Evolutionary conservation across 2,888 invertebrate species (phyloP), one percentile per base, ranked within the genome.

Genomic region (Heliconius charithonia): DNA sequence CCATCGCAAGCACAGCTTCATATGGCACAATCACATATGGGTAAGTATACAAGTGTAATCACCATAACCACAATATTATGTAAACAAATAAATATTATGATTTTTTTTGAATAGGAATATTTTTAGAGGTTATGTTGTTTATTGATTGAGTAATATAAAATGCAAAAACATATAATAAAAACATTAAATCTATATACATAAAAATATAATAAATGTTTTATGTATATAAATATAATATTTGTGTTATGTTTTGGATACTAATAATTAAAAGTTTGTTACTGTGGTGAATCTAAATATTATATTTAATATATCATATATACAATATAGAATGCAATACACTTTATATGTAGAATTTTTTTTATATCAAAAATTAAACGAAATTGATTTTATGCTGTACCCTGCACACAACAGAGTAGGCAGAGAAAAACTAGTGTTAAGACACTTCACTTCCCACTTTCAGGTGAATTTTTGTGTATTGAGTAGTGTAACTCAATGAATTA

Each of bases 1-100:
- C 92, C 92, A 2, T 88, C 90, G 19, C 94, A 92, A 82, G 88
- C 93, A 3, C 94, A 94, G 81, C 83, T 95, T 77, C 94, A 95
- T 82, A 94, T 95, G 93, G 90, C 93, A 76, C 94, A 94, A 82
- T 89, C 93, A 75, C 95, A 95, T 86, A 94, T 94, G 95, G 92
- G 95, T 94, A 76, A 81, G 82, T 29, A 63, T 32, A 76, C 59
- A 72, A 70, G 25, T 71, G 0, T 63, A 27, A 16, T 63, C 0
- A 27, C 10, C 25, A 56, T 56, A 37, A 9, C 37, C 9, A 37
- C 29, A 13, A 62, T 74, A 74, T 74, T 74, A 67, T 67, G 71
- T 72, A 72, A 72, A 72, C 71, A 74, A 45, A 67, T 69, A 69
- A 69, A 76, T n/a, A 32, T n/a, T 27, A 37, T 32, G 25, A 27